Percentiles rank a stretch among this genome's conserved stretches.
phyloP scores from a whole-genome alignment of 2,888 invertebrate genomes.

The Hoplodrina ambigua region DNA sequence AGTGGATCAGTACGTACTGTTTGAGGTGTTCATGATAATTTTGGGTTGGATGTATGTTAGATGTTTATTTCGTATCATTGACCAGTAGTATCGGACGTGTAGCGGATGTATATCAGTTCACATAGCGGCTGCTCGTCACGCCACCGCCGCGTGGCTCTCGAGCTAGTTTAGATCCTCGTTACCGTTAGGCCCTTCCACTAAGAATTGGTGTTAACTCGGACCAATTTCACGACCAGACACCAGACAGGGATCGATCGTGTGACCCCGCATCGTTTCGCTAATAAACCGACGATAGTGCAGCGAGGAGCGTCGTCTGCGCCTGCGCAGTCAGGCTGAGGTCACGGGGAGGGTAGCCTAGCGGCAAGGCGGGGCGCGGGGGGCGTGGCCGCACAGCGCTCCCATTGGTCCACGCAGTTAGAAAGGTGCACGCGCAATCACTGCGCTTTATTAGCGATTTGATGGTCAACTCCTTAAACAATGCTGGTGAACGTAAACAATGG shows the following conservation, averaged over 20 bases:
- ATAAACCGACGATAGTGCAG: conserved; percentile 55
- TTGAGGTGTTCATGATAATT: neutral
- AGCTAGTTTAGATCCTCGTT: conserved; percentile 8
- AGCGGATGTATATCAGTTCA: neutral
- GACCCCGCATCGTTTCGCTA: conserved; percentile 55
- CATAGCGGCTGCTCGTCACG: conserved; percentile 2
- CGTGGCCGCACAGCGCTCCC: conserved; percentile 56
- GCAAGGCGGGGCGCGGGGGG: conserved; percentile 56
- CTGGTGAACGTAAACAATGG: conserved; percentile 73
- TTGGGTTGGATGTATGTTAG: neutral
- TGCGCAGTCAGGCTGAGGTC: conserved; percentile 38
- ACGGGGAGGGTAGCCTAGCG: conserved; percentile 46
- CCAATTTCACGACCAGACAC: conserved; percentile 39
- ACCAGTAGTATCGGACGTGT: too few species aligned
- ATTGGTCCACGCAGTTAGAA: conserved; percentile 66
- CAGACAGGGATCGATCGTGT: conserved; percentile 52
- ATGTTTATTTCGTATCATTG: neutral
- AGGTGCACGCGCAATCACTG: conserved; percentile 61
- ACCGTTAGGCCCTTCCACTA: conserved; percentile 16
- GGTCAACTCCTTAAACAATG: conserved; percentile 69
- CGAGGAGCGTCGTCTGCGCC: conserved; percentile 16
- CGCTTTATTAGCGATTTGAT: conserved; percentile 64
- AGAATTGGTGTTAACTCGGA: conserved; percentile 52
- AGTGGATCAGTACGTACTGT: neutral
- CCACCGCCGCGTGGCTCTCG: neutral